These are phyloP conservation scores for Lates calcarifer DNA, from an alignment of 2,113 vertebrate genomes.

Conservation along the genomic window DNA sequence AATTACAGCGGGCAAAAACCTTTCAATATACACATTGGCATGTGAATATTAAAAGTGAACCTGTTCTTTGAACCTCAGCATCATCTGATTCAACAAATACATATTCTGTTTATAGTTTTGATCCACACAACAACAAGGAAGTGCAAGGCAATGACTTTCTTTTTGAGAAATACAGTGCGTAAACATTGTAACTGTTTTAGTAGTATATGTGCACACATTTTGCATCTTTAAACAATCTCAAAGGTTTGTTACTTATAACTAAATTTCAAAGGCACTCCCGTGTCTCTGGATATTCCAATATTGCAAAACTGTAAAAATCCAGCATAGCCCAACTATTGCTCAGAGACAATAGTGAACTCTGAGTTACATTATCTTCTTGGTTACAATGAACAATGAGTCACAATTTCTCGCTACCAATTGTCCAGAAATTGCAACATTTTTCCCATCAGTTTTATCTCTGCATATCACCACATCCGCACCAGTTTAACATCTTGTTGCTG, in stretches of 20 bases:
- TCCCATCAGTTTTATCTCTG: neutral
- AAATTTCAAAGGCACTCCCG: neutral
- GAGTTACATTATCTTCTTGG: neutral
- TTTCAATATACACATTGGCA: too few relatives aligned
- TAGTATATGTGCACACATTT: neutral
- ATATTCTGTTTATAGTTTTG: neutral
- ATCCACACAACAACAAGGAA: too few relatives aligned
- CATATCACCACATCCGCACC: neutral
- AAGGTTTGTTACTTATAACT: neutral
- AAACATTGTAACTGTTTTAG: neutral
- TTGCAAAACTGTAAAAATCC: neutral
- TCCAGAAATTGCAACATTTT: neutral
- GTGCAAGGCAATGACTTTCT: neutral
- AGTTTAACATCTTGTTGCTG: constrained; percentile 23
- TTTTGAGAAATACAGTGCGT: too few relatives aligned
- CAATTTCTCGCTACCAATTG: neutral
- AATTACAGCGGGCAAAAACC: neutral
- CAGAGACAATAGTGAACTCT: neutral
- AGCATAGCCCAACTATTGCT: neutral
- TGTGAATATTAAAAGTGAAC: neutral
- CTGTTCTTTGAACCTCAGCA: neutral
- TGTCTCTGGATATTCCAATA: neutral
- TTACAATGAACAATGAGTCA: constrained; percentile 5
- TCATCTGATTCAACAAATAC: neutral
- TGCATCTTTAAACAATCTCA: neutral